Percentiles rank a stretch among this genome's conserved stretches.
Conservation (phyloP, 2,113 vertebrate genomes). For the Danio rerio region DNA sequence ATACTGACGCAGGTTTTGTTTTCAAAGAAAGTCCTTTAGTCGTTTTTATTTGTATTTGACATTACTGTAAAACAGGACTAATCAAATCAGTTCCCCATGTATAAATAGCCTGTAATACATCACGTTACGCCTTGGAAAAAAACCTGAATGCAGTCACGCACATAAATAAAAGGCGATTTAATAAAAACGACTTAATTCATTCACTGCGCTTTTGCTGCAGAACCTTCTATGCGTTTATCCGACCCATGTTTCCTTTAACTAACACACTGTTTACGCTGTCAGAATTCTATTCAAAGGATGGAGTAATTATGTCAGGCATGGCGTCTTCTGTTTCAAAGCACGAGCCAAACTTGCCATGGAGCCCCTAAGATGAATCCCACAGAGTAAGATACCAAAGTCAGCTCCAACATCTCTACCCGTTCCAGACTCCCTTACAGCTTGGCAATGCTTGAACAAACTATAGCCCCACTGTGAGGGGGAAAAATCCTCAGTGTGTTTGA, state of each 20-base stretch:
- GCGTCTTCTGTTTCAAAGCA: slow-evolving; percentile 50
- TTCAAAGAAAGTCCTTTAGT: neutral
- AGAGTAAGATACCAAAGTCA: slow-evolving; percentile 50
- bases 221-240: neutral
- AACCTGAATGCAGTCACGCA: neutral
- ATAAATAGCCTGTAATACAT: neutral
- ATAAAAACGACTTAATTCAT: slow-evolving; percentile 1
- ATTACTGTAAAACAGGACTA: neutral
- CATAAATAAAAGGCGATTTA: neutral
- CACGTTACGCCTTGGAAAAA: neutral
- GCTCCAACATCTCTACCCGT: slow-evolving; percentile 32
- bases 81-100: neutral
- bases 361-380: slow-evolving; percentile 34
- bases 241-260: slow-evolving; percentile 46
- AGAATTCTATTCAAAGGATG: slow-evolving; percentile 52
- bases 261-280: slow-evolving; percentile 50
- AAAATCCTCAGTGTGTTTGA: slow-evolving; percentile 8
- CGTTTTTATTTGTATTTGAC: neutral
- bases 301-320: slow-evolving; percentile 57
- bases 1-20: neutral
- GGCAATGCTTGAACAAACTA: slow-evolving; percentile 45
- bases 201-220: neutral
- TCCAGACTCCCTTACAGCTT: slow-evolving; percentile 39
- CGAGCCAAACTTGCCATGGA: slow-evolving; percentile 45
- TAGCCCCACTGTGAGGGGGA: slow-evolving; percentile 25